Evolutionary conservation across 2,888 invertebrate species (phyloP).

Genomic region (Acrobasis consociella): DNA sequence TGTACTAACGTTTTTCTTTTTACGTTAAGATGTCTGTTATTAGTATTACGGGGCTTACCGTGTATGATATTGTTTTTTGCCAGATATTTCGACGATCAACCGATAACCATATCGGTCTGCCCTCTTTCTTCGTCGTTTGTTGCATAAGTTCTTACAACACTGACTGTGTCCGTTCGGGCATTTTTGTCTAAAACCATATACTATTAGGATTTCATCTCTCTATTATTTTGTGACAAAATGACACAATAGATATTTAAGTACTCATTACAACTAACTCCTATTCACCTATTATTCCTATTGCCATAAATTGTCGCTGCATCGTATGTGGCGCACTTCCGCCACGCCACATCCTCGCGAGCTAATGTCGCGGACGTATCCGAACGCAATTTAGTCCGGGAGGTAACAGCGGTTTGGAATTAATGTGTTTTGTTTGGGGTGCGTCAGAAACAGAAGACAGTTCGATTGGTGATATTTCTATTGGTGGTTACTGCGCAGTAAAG

Average conservation of each 20-base stretch:
- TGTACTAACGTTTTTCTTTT: too few species aligned
- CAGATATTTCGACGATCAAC: too few species aligned
- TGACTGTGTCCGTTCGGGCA: too few species aligned
- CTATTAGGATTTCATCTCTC: too few species aligned
- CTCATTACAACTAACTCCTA: not conserved
- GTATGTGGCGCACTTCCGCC: slow-evolving; percentile 25
- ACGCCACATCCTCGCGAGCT: slow-evolving; percentile 24
- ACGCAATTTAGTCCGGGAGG: slow-evolving; percentile 28
- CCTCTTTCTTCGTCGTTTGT: too few species aligned
- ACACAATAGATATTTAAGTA: not conserved
- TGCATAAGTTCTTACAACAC: too few species aligned
- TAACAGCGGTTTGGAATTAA: slow-evolving; percentile 22
- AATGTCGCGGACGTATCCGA: slow-evolving; percentile 31
- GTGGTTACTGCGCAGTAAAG: not conserved
- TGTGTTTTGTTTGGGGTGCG: slow-evolving; percentile 19
- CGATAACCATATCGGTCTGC: too few species aligned
- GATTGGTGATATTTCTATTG: slow-evolving; percentile 1
- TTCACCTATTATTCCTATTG: not conserved
- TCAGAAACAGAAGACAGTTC: slow-evolving; percentile 13
- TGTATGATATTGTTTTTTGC: too few species aligned
- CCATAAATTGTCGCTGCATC: slow-evolving; percentile 10
- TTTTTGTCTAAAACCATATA: too few species aligned
- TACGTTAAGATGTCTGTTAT: too few species aligned
- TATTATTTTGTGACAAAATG: too few species aligned
- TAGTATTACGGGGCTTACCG: too few species aligned